Percentiles rank a stretch among this genome's conserved stretches.
Evolutionary conservation across 2,113 vertebrate genomes (phyloP).

Genomic region (Mobula birostris): DNA sequence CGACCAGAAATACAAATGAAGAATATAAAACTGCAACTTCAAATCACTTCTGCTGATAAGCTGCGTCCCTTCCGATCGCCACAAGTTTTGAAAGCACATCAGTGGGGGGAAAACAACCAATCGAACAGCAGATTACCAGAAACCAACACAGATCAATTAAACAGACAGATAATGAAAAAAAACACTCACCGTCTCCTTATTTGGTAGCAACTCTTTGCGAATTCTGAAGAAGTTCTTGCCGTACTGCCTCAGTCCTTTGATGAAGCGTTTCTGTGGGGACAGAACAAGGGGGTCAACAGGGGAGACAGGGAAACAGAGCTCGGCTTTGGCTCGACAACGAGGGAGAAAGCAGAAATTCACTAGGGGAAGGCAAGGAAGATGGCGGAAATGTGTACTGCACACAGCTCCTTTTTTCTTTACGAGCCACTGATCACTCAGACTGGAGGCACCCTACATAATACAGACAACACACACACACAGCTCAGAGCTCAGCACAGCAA

Average conservation of each 20-base stretch:
- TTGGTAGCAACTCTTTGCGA: constrained; percentile 88
- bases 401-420: constrained; percentile 31
- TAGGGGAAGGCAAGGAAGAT: constrained; percentile 37
- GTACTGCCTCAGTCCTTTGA: constrained; percentile 93
- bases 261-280: constrained; percentile 82
- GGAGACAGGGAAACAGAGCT: neutral
- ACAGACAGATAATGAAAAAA: neutral
- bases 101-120: neutral
- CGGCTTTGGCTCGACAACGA: constrained; percentile 38
- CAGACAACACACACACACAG: constrained; percentile 20
- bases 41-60: constrained; percentile 22
- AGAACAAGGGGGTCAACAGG: constrained; percentile 46
- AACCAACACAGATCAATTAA: constrained; percentile 28
- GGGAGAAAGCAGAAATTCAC: constrained; percentile 53
- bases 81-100: constrained; percentile 18
- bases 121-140: constrained; percentile 34
- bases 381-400: constrained; percentile 34
- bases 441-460: constrained; percentile 31
- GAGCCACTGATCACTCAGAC: constrained; percentile 31
- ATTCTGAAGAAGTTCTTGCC: constrained; percentile 99
- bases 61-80: constrained; percentile 20
- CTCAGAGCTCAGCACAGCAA: neutral
- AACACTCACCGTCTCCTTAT: constrained; percentile 79
- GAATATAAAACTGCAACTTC: neutral
- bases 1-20: constrained; percentile 21